Percentiles rank a stretch among this genome's conserved stretches.
These are phyloP conservation scores for Timema cristinae DNA, from an alignment of 2,888 invertebrate genomes.

Conservation along the genomic window DNA sequence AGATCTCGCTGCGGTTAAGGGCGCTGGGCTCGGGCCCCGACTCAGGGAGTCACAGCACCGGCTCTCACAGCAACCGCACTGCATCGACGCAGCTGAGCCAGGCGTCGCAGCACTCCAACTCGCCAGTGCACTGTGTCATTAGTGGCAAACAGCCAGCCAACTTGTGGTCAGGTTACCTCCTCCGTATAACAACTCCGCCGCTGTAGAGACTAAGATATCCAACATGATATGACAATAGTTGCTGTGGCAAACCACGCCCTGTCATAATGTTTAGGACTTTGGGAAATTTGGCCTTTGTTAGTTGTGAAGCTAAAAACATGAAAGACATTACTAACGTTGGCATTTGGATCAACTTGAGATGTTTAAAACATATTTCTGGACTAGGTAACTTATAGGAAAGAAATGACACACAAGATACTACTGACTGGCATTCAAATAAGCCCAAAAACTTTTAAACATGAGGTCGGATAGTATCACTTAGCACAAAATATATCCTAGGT, in stretches of 20 bases:
- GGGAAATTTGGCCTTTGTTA: too few species aligned
- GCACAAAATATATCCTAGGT: too few species aligned
- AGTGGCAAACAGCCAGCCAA: constrained; percentile 36
- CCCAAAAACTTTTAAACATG: too few species aligned
- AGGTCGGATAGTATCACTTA: too few species aligned
- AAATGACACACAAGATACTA: too few species aligned
- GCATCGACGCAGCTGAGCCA: constrained; percentile 15
- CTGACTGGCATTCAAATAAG: too few species aligned
- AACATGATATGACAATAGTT: constrained; percentile 22
- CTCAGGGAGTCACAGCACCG: constrained; percentile 12
- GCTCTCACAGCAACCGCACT: constrained; percentile 11
- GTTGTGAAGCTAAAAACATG: too few species aligned
- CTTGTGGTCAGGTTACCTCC: constrained; percentile 43
- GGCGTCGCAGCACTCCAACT: constrained; percentile 15
- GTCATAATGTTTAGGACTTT: too few species aligned
- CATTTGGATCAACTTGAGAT: too few species aligned
- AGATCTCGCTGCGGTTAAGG: constrained; percentile 79
- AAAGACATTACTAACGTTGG: too few species aligned
- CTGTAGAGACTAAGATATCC: constrained; percentile 27
- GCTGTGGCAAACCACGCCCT: background rate
- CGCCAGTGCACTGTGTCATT: background rate
- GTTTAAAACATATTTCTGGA: too few species aligned
- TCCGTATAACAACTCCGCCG: constrained; percentile 20
- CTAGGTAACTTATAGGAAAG: too few species aligned
- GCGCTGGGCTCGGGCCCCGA: constrained; percentile 45